Conservation (phyloP, 2,797 vertebrate genomes). For the Potorous gilbertii region DNA sequence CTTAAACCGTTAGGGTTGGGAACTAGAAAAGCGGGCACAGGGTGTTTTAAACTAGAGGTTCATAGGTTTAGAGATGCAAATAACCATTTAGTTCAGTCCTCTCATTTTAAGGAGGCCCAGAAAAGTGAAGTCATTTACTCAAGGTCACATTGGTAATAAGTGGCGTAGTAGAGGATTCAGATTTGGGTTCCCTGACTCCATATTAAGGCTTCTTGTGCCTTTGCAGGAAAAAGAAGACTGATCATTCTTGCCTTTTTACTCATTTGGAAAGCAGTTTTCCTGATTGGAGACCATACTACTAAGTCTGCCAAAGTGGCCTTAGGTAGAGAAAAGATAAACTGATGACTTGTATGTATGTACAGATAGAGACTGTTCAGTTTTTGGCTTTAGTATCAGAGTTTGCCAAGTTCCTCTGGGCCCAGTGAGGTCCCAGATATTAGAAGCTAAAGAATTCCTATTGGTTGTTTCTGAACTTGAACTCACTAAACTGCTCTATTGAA, state of each 20-base stretch:
- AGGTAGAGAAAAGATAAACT: background rate
- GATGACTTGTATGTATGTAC: background rate
- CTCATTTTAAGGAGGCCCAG: conserved; percentile 26
- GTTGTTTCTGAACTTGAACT: background rate
- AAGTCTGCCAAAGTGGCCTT: background rate
- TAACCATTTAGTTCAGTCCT: background rate
- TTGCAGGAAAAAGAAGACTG: background rate
- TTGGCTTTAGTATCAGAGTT: conserved; percentile 10
- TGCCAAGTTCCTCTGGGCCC: conserved; percentile 17
- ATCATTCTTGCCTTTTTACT: background rate
- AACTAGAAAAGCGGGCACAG: background rate
- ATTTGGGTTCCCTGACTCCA: background rate
- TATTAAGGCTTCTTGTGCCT: background rate
- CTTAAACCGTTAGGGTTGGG: background rate
- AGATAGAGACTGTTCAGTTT: conserved; percentile 30
- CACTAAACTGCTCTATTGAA: background rate
- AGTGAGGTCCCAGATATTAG: background rate
- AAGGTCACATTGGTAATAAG: background rate
- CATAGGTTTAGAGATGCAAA: background rate
- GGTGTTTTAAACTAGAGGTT: background rate
- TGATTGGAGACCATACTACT: background rate
- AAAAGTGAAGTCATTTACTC: conserved; percentile 17
- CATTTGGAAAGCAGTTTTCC: background rate
- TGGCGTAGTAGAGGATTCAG: background rate
- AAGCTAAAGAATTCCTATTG: background rate